Base-by-base conservation (phyloP, 2,113 vertebrate genomes). In the human (Homo sapiens) region DNA sequence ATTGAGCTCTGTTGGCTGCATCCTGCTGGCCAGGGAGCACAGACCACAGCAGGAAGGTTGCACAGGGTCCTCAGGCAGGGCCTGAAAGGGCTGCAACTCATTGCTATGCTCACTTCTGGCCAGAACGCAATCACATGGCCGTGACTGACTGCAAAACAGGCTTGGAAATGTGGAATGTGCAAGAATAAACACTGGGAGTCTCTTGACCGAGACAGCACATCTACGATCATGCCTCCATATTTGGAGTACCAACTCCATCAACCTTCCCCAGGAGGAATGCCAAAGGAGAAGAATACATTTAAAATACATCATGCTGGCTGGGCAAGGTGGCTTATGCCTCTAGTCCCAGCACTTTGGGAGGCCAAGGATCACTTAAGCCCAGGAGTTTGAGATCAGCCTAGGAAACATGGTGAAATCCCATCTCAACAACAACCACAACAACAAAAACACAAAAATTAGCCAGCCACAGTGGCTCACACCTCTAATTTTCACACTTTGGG, bases 1-100 rank as follows among this genome's bases (percentile, higher is more conserved):
- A 0, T 0, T 1, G 61, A 70, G 8, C 6, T 38, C 48, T 1
- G 23, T 48, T 10, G 52, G 13, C 45, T 0, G 0, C 0, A 3
- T 23, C 13, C 43, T 7, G 20, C 57, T 0, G 7, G 35, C 2
- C 5, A 52, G 40, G 17, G 43, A 52, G 50, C 45, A 16, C 17
- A 4, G 35, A 17, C 32, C 3, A 11, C 2, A 0, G n/a, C 78
- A 30, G 14, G 22, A 11, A 43, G 22, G 57, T 11, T 4, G 10
- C 17, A 2, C 20, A 0, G 14, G 25, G 9, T 6, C 38, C 17
- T 14, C 5, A 12, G n/a, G 35, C 27, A 2, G 30, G 61, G 35
- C 27, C 27, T 25, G 48, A 32, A 43, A 16, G 35, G 2, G 0
- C 0, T 0, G 11, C 4, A 6, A 4, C 11, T 6, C 22, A 7